phyloP scores from a whole-genome alignment of 2,888 invertebrate genomes.

The Plagiodera versicolora region DNA sequence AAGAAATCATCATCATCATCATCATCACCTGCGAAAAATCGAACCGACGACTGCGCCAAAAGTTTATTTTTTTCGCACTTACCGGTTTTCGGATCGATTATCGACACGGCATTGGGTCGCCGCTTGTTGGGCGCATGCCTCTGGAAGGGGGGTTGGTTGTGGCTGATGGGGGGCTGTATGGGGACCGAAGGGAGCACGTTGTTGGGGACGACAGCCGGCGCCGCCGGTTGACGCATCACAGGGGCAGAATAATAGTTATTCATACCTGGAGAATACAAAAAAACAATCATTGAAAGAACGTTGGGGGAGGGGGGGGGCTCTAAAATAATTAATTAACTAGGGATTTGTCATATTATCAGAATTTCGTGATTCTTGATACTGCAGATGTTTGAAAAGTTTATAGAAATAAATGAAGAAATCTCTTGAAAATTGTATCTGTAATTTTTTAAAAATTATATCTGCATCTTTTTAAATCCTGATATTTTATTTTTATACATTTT shows the following conservation, averaged over 20 bases:
- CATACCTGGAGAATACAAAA: conserved; percentile 10
- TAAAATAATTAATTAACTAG: no score
- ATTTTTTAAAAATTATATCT: no score
- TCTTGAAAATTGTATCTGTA: no score
- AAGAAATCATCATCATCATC: background rate
- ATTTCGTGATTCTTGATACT: no score
- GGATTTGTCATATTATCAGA: no score
- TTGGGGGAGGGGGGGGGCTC: no score
- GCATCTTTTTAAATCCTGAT: no score
- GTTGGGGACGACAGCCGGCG: conserved; percentile 37
- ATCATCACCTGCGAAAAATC: background rate
- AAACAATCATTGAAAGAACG: background rate
- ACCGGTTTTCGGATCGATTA: conserved; percentile 53
- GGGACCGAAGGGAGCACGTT: conserved; percentile 28
- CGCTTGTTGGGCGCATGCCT: conserved; percentile 23
- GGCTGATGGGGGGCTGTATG: conserved; percentile 21
- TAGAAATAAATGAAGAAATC: no score
- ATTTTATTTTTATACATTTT: no score
- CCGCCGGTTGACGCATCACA: conserved; percentile 21
- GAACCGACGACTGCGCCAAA: background rate
- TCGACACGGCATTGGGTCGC: conserved; percentile 46
- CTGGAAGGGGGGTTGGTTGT: conserved; percentile 32
- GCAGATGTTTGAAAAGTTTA: no score
- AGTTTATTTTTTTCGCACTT: conserved; percentile 9
- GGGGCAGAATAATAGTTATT: conserved; percentile 14